Percentiles rank a stretch among this genome's conserved stretches.
phyloP scores from a whole-genome alignment of 2,797 vertebrate genomes.

The Macrochelys suwanniensis region DNA sequence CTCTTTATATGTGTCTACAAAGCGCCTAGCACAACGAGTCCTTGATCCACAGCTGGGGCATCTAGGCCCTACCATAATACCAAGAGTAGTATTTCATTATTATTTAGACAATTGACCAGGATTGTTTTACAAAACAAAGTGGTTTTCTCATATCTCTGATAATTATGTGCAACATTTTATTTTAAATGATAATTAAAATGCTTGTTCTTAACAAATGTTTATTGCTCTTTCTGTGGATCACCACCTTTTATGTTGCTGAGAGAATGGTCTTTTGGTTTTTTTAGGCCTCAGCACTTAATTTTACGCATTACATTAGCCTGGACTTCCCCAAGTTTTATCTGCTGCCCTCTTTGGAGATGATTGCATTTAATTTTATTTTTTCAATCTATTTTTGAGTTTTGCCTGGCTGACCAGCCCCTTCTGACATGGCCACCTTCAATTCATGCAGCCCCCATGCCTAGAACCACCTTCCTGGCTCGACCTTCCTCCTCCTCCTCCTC shows the following conservation, averaged over 20 bases:
- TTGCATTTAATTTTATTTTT: not conserved
- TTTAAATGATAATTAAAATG: slow-evolving; percentile 28
- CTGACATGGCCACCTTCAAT: not conserved
- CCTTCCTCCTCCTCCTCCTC: no score
- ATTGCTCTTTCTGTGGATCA: not conserved
- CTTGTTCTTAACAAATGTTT: slow-evolving; percentile 8
- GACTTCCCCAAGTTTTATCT: slow-evolving; percentile 17
- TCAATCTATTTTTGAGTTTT: not conserved
- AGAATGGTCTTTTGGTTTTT: accelerated
- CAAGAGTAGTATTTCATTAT: accelerated
- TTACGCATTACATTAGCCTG: accelerated
- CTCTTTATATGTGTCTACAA: not conserved
- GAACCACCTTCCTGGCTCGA: accelerated
- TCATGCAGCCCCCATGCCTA: not conserved
- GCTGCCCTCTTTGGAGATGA: not conserved
- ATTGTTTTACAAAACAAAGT: not conserved
- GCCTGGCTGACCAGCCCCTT: not conserved
- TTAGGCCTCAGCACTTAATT: not conserved
- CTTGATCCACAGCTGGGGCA: not conserved
- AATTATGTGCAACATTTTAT: not conserved
- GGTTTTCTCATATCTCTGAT: not conserved
- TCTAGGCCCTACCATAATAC: not conserved
- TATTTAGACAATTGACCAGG: not conserved
- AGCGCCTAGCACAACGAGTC: not conserved
- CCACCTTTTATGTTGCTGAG: not conserved